A percentile compares a stretch with the other conserved stretches of the same genome.
Conservation (phyloP, 2,797 vertebrate genomes). For the Neomorphus geoffroyi region DNA sequence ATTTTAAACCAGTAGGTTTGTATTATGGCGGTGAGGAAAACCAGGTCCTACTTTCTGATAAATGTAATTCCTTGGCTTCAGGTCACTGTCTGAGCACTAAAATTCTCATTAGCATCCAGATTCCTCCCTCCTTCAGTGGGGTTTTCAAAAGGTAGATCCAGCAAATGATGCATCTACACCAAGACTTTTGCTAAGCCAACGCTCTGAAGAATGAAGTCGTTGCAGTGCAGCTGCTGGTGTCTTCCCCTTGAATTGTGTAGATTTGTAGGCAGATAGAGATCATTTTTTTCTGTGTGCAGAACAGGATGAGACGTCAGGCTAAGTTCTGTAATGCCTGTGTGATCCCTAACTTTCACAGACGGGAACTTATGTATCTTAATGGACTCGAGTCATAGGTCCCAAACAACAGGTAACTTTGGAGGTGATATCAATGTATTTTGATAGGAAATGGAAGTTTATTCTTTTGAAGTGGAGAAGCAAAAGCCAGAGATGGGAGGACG, state of each 20-base stretch:
- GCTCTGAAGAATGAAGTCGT: background rate
- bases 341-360: background rate
- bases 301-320: background rate
- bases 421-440: background rate
- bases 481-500: background rate
- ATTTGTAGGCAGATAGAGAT: background rate
- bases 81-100: background rate
- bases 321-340: background rate
- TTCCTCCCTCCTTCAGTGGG: background rate
- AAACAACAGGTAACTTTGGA: background rate
- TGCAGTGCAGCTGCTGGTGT: background rate
- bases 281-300: background rate
- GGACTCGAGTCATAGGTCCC: too few species aligned
- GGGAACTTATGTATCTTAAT: background rate
- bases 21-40: conserved; percentile 9
- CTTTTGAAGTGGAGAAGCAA: background rate
- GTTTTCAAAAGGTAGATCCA: background rate
- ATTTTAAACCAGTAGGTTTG: conserved; percentile 33
- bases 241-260: background rate
- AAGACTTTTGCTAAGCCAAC: background rate
- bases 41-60: conserved; percentile 27
- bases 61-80: conserved; percentile 14
- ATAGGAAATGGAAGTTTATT: background rate
- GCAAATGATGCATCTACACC: background rate
- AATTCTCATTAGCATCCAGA: background rate